Evolutionary conservation across 2,797 vertebrate genomes (phyloP).

Genomic region (Paguma larvata): DNA sequence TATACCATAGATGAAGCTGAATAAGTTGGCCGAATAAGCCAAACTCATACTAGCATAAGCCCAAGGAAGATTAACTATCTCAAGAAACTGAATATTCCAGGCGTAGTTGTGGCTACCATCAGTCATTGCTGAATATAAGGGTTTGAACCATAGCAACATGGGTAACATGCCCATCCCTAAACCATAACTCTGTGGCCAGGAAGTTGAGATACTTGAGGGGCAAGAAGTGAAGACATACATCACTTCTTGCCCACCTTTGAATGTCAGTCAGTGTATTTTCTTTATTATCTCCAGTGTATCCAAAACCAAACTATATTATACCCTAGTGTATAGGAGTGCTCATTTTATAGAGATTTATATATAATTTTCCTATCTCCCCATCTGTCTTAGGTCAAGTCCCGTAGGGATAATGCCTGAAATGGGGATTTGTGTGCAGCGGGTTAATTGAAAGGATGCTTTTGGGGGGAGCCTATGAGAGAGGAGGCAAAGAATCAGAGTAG

Average conservation of each 20-base stretch:
- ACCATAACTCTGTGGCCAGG: background rate
- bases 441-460: background rate
- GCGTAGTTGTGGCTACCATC: rapidly evolving
- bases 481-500: no score
- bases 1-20: background rate
- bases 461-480: background rate
- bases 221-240: background rate
- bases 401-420: background rate
- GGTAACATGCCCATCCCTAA: background rate
- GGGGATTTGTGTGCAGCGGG: background rate
- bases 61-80: background rate
- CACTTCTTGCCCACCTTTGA: background rate
- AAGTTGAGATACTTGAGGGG: background rate
- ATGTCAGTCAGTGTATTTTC: background rate
- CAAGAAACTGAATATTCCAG: background rate
- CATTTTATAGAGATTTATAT: background rate
- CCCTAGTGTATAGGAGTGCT: background rate
- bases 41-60: background rate
- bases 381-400: background rate
- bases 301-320: background rate
- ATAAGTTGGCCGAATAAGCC: background rate
- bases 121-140: background rate
- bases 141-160: background rate
- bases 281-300: background rate
- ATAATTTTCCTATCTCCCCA: background rate